phyloP scores from a whole-genome alignment of 2,888 invertebrate genomes.

The Carabus problematicus region DNA sequence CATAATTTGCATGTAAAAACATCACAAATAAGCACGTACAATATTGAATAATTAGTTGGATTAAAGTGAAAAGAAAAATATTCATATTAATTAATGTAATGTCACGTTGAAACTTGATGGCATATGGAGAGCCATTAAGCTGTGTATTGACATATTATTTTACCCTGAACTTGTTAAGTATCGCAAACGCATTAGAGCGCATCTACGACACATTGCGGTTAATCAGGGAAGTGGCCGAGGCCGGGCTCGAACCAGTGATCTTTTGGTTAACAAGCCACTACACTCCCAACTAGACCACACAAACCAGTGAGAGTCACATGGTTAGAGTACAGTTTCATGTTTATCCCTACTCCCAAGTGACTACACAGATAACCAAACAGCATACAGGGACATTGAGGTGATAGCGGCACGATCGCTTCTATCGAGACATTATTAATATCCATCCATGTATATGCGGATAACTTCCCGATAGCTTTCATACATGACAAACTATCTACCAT shows the following conservation, averaged over 20 bases:
- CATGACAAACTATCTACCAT: too few species aligned
- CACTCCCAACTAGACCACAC: conserved; percentile 9
- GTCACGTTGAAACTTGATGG: conserved; percentile 1
- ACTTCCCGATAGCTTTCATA: too few species aligned
- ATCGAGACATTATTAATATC: conserved; percentile 7
- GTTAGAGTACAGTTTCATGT: conserved; percentile 18
- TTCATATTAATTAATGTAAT: too few species aligned
- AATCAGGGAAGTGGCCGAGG: neutral
- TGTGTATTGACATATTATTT: conserved; percentile 14
- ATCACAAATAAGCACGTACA: neutral
- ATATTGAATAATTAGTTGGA: neutral
- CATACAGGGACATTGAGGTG: conserved; percentile 4
- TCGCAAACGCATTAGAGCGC: conserved; percentile 1
- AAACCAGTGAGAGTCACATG: conserved; percentile 1
- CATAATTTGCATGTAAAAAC: conserved; percentile 2
- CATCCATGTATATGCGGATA: neutral
- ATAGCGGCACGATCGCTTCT: neutral
- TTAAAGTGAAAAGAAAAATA: too few species aligned
- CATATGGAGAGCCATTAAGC: neutral
- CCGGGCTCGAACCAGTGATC: conserved; percentile 15
- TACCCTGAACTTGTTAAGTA: conserved; percentile 12
- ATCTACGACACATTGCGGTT: conserved; percentile 15
- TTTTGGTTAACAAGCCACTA: conserved; percentile 7
- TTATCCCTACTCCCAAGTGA: conserved; percentile 20
- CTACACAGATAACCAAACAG: conserved; percentile 11